A percentile compares a stretch with the other conserved stretches of the same genome.
These are phyloP conservation scores for Macrobrachium rosenbergii DNA, from an alignment of 1,140 invertebrate genomes.

Conservation along the genomic window DNA sequence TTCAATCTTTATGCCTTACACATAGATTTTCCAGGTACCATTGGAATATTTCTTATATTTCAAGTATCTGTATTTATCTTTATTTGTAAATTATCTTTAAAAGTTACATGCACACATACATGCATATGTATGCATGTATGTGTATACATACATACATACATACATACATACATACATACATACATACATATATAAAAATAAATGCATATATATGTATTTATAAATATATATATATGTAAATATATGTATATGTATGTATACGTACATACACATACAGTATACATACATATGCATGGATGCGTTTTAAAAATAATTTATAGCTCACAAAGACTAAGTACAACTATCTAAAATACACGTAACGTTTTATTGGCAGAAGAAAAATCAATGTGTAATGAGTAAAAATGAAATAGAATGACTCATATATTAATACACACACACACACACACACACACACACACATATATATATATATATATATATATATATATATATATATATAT, in stretches of 20 bases:
- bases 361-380: no score
- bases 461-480: background rate
- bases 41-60: no score
- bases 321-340: no score
- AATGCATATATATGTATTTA: no score
- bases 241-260: constrained; percentile 12
- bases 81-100: background rate
- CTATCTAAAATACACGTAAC: no score
- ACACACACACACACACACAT: constrained; percentile 6
- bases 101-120: background rate
- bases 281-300: background rate
- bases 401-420: no score
- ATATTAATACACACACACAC: constrained; percentile 8
- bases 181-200: background rate
- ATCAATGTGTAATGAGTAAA: no score
- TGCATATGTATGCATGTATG: constrained; percentile 1
- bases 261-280: background rate
- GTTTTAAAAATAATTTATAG: no score
- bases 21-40: background rate
- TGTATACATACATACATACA: constrained; percentile 3
- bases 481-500: no score
- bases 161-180: background rate
- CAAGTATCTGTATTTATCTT: background rate
- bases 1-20: background rate
- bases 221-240: no score